Conservation (phyloP, 2,888 invertebrate genomes). For the Spicauda simplicius region DNA sequence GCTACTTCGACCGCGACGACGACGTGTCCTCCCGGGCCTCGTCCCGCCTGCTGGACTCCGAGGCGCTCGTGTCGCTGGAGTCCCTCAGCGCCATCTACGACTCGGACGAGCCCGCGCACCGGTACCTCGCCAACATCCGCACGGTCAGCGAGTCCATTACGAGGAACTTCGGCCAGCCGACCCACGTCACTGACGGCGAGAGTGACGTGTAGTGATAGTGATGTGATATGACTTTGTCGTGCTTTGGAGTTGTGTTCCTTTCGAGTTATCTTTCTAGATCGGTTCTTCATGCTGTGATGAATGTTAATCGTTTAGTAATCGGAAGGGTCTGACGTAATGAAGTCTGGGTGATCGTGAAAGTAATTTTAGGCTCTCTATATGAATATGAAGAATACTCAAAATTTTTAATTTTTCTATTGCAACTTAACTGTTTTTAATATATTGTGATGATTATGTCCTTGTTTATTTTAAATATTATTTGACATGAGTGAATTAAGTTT, state of each 20-base stretch:
- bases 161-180: constrained; percentile 89
- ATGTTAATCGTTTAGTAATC: not conserved
- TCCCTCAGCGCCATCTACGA: constrained; percentile 94
- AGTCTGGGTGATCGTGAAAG: constrained; percentile 22
- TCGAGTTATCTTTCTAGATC: constrained; percentile 8
- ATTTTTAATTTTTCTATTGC: constrained; percentile 35
- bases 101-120: constrained; percentile 86
- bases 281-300: constrained; percentile 19
- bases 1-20: constrained; percentile 89
- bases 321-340: not conserved
- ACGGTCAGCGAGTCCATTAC: constrained; percentile 91
- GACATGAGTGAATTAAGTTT: constrained; percentile 19
- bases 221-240: constrained; percentile 27
- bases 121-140: constrained; percentile 89
- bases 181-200: constrained; percentile 87
- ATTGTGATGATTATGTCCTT: not conserved
- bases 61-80: constrained; percentile 90
- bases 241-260: constrained; percentile 10
- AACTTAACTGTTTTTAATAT: constrained; percentile 28
- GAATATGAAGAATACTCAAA: constrained; percentile 67
- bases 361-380: constrained; percentile 69
- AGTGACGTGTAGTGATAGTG: constrained; percentile 84
- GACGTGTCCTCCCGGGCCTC: constrained; percentile 94
- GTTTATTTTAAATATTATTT: constrained; percentile 15
- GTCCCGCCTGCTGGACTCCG: constrained; percentile 91